Evolutionary conservation across 35 echinoderm and acorn worm genomes (phyloP), one percentile per base, ranked within the genome.

Genomic region (Diadema setosum): DNA sequence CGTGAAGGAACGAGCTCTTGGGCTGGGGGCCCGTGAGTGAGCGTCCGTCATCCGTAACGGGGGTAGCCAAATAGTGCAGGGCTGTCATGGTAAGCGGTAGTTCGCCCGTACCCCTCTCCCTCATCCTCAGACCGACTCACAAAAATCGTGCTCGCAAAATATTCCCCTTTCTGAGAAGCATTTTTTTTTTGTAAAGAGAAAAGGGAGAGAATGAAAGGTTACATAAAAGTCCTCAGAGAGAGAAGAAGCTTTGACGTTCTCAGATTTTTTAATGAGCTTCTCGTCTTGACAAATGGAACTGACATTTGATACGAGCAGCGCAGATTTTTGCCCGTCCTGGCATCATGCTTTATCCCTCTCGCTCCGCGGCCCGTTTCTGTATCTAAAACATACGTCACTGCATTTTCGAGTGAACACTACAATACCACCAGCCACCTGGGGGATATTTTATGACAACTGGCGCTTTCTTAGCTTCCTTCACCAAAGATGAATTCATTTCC

Each of bases 1-100:
- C 73, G 73, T 78, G 73, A 78, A 78, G 73, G 73, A 78, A 78
- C 73, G 73, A 78, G 73, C 73, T 78, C 73, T 21, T 41, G 73
- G 73, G 73, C 73, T 78, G 40, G 73, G 37, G 73, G 73, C 36
- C 73, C 73, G 73, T 78, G 27, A 78, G n/a, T 20, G 37, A 1
- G 34, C 17, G 37, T 41, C 69, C 9, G 34, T 35, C 73, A 26
- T 35, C 29, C 36, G 27, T 26, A 24, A 36, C 29, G 34, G 73
- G 37, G 37, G 24, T 24, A 42, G 24, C 73, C 73, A 44, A 78
- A 78, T 78, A 78, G 73, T 78, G 73, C 73, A 78, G 35, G 33
- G 73, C 2, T 78, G 27, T 78, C 37, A 26, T 27, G 37, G 8
- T 33, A 67, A 26, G 20, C 25, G 11, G 37, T 33, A 67, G 27